These are phyloP conservation scores for Lutraria lutraria DNA, from an alignment of 2,888 invertebrate species.

Conservation along the genomic window DNA sequence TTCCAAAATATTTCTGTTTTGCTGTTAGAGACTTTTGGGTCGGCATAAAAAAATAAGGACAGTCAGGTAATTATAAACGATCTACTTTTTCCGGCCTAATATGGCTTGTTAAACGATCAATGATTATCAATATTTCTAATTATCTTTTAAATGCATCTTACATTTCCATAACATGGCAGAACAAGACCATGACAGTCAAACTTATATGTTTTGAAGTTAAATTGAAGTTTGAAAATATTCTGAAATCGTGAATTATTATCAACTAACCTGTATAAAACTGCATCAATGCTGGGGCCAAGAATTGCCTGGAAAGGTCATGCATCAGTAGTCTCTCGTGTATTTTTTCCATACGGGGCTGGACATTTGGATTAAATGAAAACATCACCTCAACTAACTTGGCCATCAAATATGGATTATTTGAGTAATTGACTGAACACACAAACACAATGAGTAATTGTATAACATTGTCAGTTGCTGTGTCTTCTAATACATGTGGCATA, in stretches of 20 bases:
- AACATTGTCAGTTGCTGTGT: slow-evolving; percentile 87
- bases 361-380: slow-evolving; percentile 88
- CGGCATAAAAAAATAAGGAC: too few relatives aligned
- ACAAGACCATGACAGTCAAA: too few relatives aligned
- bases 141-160: too few relatives aligned
- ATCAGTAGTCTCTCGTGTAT: slow-evolving; percentile 94
- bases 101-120: too few relatives aligned
- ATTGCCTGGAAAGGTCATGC: slow-evolving; percentile 93
- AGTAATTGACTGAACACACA: slow-evolving; percentile 96
- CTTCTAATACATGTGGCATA: slow-evolving; percentile 78
- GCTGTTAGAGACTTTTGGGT: too few relatives aligned
- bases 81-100: too few relatives aligned
- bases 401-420: slow-evolving; percentile 98
- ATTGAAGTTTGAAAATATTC: too few relatives aligned
- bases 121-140: too few relatives aligned
- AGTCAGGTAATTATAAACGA: too few relatives aligned
- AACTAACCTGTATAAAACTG: slow-evolving; percentile 95
- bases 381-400: slow-evolving; percentile 97
- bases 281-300: slow-evolving; percentile 96
- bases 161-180: too few relatives aligned
- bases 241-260: neutral
- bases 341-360: slow-evolving; percentile 87
- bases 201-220: too few relatives aligned
- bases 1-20: too few relatives aligned
- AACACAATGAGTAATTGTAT: slow-evolving; percentile 95